These are phyloP conservation scores for Halictus ligatus DNA, from an alignment of 2,888 invertebrate genomes.

Conservation along the genomic window DNA sequence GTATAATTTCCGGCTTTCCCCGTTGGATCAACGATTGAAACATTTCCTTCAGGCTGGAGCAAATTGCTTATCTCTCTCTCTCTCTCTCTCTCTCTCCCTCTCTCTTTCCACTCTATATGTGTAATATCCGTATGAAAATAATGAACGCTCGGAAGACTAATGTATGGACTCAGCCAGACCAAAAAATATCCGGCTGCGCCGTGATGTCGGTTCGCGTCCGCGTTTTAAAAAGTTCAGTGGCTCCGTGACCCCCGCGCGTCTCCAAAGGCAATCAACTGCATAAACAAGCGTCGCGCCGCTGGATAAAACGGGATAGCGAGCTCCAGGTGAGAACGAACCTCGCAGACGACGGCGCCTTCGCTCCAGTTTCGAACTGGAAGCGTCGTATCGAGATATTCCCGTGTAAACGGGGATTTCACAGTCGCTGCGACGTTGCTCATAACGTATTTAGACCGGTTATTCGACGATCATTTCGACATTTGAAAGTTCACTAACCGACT, in stretches of 20 bases:
- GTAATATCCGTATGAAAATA: constrained; percentile 9
- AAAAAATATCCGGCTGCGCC: neutral
- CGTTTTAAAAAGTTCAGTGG: neutral
- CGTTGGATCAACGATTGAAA: neutral
- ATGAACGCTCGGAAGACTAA: neutral
- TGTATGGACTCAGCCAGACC: neutral
- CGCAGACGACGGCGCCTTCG: constrained; percentile 12
- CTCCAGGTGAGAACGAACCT: constrained; percentile 41
- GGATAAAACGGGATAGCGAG: constrained; percentile 56
- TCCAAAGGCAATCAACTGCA: constrained; percentile 67
- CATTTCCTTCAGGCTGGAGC: neutral
- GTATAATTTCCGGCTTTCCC: constrained; percentile 1
- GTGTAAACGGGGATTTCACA: constrained; percentile 36
- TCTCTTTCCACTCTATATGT: neutral
- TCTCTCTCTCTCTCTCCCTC: neutral
- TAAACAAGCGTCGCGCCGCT: constrained; percentile 60
- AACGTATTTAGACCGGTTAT: constrained; percentile 26
- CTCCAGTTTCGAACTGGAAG: constrained; percentile 15
- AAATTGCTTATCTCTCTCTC: neutral
- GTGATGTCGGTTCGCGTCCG: neutral
- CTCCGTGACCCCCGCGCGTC: constrained; percentile 9
- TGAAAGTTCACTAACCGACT: neutral
- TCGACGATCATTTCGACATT: neutral
- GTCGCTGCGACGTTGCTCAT: constrained; percentile 2
- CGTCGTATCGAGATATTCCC: constrained; percentile 11